Evolutionary conservation across 2,113 vertebrate genomes (phyloP).

Genomic region (Colinus virginianus): DNA sequence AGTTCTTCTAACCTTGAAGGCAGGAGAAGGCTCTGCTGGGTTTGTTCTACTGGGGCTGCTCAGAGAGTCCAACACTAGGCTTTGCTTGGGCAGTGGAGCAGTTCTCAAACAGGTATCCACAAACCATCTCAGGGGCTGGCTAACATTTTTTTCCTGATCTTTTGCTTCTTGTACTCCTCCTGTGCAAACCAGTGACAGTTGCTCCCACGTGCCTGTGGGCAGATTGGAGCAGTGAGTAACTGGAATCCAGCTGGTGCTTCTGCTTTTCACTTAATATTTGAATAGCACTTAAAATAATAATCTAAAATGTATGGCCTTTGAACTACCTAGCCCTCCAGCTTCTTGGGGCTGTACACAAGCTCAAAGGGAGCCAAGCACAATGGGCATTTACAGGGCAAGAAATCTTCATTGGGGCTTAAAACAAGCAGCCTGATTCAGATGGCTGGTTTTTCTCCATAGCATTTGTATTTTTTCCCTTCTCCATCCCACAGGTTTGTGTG

Average conservation of each 20-base stretch:
- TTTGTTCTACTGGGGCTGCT: slow-evolving; percentile 43
- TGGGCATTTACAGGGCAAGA: too few species aligned
- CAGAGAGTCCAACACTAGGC: slow-evolving; percentile 24
- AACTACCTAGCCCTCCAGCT: neutral
- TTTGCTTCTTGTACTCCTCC: neutral
- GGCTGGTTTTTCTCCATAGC: neutral
- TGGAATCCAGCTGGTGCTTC: neutral
- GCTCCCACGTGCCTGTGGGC: neutral
- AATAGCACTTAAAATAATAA: neutral
- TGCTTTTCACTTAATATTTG: neutral
- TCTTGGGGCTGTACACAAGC: too few species aligned
- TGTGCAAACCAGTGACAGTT: neutral
- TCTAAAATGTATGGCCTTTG: neutral
- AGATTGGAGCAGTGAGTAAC: neutral
- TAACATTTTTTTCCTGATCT: neutral
- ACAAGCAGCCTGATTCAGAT: neutral
- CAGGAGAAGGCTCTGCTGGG: slow-evolving; percentile 34
- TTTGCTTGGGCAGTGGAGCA: neutral
- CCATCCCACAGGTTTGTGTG: fast-evolving
- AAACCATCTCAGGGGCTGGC: neutral
- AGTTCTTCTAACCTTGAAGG: slow-evolving; percentile 64
- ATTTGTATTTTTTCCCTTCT: neutral
- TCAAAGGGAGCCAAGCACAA: too few species aligned
- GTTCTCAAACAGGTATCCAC: neutral
- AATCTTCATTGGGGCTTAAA: too few species aligned